Evolutionary conservation across 2,113 vertebrate genomes (phyloP), one percentile per base, ranked within the genome.

Genomic region (Vidua chalybeata): DNA sequence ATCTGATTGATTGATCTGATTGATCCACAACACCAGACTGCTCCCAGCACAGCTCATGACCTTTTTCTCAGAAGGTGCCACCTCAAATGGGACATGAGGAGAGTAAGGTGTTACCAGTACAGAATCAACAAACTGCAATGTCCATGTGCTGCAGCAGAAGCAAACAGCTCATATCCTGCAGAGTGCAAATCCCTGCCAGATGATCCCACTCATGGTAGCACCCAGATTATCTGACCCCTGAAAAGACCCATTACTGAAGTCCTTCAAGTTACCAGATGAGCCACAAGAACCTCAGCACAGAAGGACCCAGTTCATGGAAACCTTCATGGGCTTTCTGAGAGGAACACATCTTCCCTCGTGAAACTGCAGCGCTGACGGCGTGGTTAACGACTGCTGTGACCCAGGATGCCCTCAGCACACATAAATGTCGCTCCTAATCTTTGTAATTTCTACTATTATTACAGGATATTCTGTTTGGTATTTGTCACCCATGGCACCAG

Each of bases 331-430:
- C 3, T 82, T 82, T 13, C 28, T 51, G 48, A 27, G 16, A 14
- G 33, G 19, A 82, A 2, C 21, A 18, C 20, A 37, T 8, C 4
- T 55, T 73, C 22, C 7, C 4, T 26, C 0, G 0, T 23, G 33
- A 88, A 87, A 73, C 21, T 13, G 30, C 45, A 56, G 26, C 0
- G 2, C 39, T 0, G 2, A 43, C 23, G 14, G 13, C 21, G 10
- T 35, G 31, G 12, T 13, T 51, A 17, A 43, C 27, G 63, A 2
- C 22, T 46, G 15, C 41, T 59, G 17, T 0, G 2, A 62, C 6
- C 7, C 10, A 35, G 19, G 26, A 49, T 55, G 23, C 2, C 28
- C 20, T 46, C 20, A n/a, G 14, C 39, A 68, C 2, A 8, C 11
- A 46, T 8, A 76, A 26, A 26, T 15, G 10, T 41, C 39, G 18